Conservation (phyloP, 2,888 invertebrate species). For the Blastobasis adustella region DNA sequence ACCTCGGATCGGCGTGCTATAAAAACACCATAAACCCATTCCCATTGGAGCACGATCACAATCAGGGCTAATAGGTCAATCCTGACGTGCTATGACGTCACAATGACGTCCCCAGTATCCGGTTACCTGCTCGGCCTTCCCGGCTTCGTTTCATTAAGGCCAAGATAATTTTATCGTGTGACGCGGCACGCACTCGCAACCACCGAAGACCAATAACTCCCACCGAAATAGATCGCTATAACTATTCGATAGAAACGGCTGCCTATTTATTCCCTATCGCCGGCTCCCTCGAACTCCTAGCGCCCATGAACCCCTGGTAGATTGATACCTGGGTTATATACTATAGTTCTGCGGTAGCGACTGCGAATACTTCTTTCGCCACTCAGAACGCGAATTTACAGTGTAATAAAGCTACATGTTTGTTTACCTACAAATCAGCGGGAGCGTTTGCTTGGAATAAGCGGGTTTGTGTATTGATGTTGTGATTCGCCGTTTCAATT, state of each 20-base stretch:
- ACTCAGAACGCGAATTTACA: conserved; percentile 24
- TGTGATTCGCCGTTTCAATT: background rate
- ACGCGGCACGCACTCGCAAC: conserved; percentile 37
- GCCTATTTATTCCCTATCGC: conserved; percentile 19
- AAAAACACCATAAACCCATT: too few species aligned
- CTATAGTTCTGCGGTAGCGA: background rate
- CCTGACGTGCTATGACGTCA: conserved; percentile 39
- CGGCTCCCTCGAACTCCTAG: conserved; percentile 9
- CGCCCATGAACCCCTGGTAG: conserved; percentile 17
- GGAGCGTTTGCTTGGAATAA: conserved; percentile 4
- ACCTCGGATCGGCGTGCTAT: too few species aligned
- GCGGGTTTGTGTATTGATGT: background rate
- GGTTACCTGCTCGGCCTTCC: conserved; percentile 62
- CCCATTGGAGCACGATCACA: conserved; percentile 7
- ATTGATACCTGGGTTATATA: background rate
- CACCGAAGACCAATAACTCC: conserved; percentile 41
- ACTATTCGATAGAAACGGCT: conserved; percentile 30
- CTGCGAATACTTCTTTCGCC: background rate
- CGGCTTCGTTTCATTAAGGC: conserved; percentile 58
- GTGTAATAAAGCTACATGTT: conserved; percentile 17
- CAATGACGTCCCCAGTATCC: conserved; percentile 52
- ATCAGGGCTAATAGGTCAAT: conserved; percentile 25
- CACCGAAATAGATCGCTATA: conserved; percentile 45
- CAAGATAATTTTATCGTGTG: conserved; percentile 69
- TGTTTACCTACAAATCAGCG: conserved; percentile 35